These are phyloP conservation scores for Parascotia fuliginaria DNA, from an alignment of 2,888 invertebrate species.

Conservation along the genomic window DNA sequence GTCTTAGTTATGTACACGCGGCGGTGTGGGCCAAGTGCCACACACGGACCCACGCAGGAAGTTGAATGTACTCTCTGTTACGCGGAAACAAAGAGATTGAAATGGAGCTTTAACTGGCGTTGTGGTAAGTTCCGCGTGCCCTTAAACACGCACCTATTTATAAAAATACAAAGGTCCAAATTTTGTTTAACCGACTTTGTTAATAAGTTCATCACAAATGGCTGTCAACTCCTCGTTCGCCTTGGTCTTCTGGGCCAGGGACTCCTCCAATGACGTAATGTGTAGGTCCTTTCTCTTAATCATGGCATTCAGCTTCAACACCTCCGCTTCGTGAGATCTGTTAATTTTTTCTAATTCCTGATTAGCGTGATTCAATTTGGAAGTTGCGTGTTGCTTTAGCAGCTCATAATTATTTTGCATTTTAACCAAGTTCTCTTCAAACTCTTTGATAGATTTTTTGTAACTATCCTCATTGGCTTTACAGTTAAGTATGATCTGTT, in stretches of 20 bases:
- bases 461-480: conserved; percentile 89
- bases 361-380: conserved; percentile 91
- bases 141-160: not conserved
- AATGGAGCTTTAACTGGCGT: not conserved
- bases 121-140: conserved; percentile 7
- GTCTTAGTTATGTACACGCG: conserved; percentile 20
- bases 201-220: conserved; percentile 97
- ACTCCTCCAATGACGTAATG: conserved; percentile 92
- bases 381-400: conserved; percentile 94
- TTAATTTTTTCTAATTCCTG: conserved; percentile 92
- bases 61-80: not conserved
- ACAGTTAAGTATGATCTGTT: conserved; percentile 83
- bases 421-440: conserved; percentile 88
- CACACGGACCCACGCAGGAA: not conserved
- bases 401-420: conserved; percentile 94
- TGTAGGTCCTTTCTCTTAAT: conserved; percentile 95
- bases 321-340: conserved; percentile 91
- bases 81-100: not conserved
- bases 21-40: conserved; percentile 7
- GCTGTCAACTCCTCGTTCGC: conserved; percentile 95
- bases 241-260: conserved; percentile 94
- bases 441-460: conserved; percentile 88
- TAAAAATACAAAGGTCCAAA: conserved; percentile 10
- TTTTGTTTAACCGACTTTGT: conserved; percentile 78
- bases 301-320: conserved; percentile 93